Base-by-base conservation (phyloP, 2,888 invertebrate genomes). In the Sympetrum striolatum region DNA sequence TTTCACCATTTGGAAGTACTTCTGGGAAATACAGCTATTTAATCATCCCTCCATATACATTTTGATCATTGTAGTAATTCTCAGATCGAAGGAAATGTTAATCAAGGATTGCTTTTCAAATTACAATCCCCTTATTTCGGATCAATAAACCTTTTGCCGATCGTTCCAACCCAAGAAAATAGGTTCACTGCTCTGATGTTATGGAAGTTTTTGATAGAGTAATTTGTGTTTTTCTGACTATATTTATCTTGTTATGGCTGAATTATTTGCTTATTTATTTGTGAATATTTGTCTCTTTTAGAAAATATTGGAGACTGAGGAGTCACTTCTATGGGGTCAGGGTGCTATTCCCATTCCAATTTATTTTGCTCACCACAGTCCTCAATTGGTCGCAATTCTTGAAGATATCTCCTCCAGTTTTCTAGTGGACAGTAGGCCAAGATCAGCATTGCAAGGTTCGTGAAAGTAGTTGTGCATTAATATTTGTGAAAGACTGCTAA, bases 361-460 rank as follows among this genome's bases (percentile, higher is more conserved):
- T 3, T 99, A 98, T 94, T 98, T 99, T 93, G 96, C 97, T 0
- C 94, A 95, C 48, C 98, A 97, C 95, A 96, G 96, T 81, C 94
- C 95, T 0, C 96, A 97, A 91, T 94, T 98, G 60, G 96, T 96
- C 91, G 95, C 95, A 64, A 97, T 99, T 91, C 95, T 98, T 91
- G 94, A 95, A 37, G 98, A 98, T 93, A 95, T 99, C 31, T 96
- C 96, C 64, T 95, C 95, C 92, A 96, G 96, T 92, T 95, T 96
- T 91, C 95, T 96, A 90, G 95, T 96, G 0, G 96, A 97, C 92
- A 96, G 97, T 91, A 95, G 96, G 94, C 94, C 96, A 93, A 96
- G 96, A 73, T 97, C 98, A 0, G 98, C 98, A 0, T 94, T 97
- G 18, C 97, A 97, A 93, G 95, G 95, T 95, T 92, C 64, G 80